Percentiles rank a stretch among this genome's conserved stretches.
Conservation (phyloP, 2,888 invertebrate genomes). For the Tenthredo distinguenda region DNA sequence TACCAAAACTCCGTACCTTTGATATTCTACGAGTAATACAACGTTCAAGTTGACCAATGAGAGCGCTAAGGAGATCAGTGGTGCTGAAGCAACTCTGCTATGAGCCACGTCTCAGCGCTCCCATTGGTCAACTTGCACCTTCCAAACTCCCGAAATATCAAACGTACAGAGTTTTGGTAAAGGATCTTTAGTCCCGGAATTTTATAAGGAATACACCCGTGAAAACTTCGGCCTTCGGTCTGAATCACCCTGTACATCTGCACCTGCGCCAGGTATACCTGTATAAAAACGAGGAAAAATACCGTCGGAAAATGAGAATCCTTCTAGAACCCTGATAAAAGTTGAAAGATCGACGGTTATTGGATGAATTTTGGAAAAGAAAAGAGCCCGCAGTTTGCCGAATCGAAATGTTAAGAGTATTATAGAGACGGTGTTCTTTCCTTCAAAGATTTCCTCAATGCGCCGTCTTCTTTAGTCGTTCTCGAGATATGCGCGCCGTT, state of each 20-base stretch:
- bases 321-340: not conserved
- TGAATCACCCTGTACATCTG: not conserved
- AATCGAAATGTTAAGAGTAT: not conserved
- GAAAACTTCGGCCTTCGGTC: no score
- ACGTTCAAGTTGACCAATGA: no score
- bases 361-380: not conserved
- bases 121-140: no score
- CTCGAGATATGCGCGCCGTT: slow-evolving; percentile 26
- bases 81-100: no score
- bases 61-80: no score
- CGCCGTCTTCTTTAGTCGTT: slow-evolving; percentile 6
- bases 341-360: not conserved
- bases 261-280: not conserved
- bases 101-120: no score
- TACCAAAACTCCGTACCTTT: no score
- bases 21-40: no score
- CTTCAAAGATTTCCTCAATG: not conserved
- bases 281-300: not conserved
- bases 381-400: not conserved
- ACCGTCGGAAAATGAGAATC: not conserved
- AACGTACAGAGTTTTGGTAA: no score
- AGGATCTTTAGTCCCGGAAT: no score
- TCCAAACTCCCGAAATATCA: no score
- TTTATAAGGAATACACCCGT: no score
- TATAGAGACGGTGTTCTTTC: not conserved